Conservation (phyloP, 2,797 vertebrate species). For the Myotis myotis region DNA sequence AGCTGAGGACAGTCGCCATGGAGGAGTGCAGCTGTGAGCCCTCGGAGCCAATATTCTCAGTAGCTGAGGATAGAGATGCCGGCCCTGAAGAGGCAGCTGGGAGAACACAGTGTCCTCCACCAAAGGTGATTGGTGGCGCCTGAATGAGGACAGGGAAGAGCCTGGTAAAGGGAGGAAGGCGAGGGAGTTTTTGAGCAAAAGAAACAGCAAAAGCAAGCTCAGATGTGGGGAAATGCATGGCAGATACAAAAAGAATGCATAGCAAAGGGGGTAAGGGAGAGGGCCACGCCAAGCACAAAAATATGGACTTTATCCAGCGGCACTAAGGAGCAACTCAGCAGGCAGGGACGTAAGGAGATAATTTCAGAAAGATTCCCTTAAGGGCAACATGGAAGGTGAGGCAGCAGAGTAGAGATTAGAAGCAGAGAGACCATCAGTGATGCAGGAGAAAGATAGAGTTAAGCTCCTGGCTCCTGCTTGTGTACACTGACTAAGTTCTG, state of each 20-base stretch:
- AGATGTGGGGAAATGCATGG: background rate
- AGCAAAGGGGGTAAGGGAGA: background rate
- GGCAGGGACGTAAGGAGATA: background rate
- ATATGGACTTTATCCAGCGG: background rate
- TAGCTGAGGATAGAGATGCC: background rate
- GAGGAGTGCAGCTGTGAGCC: background rate
- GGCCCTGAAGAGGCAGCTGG: background rate
- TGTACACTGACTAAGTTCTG: background rate
- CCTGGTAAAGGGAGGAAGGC: background rate
- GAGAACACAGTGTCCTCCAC: background rate
- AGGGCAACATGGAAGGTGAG: background rate
- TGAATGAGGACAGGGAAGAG: background rate
- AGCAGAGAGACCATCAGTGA: background rate
- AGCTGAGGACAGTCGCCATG: background rate
- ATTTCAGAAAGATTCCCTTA: slow-evolving; percentile 1
- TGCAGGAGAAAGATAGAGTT: background rate
- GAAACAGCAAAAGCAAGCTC: background rate
- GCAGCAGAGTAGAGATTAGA: background rate
- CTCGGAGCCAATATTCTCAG: background rate
- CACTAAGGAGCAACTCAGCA: background rate
- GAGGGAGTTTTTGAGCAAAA: background rate
- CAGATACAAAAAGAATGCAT: background rate
- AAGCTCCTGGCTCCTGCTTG: background rate
- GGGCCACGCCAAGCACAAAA: background rate
- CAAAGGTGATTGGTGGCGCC: background rate